These are phyloP conservation scores for Stichodactyla mertensii DNA, from an alignment of 64 coral and sea anemone species.

Conservation along the genomic window DNA sequence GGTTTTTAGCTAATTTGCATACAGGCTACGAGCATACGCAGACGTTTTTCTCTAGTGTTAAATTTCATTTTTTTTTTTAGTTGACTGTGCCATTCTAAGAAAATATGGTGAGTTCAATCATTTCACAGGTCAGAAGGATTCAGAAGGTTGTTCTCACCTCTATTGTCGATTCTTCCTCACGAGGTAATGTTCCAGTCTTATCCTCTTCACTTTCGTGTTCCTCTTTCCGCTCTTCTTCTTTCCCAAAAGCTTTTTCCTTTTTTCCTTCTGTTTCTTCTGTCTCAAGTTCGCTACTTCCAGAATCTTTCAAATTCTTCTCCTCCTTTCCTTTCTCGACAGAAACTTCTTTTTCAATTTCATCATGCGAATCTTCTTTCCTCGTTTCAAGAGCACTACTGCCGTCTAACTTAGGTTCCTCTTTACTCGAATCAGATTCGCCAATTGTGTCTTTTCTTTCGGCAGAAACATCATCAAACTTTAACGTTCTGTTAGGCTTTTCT, in stretches of 20 bases:
- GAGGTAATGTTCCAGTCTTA: background rate
- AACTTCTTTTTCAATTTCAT: background rate
- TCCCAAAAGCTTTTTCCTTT: background rate
- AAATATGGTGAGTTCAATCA: background rate
- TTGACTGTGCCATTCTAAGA: background rate
- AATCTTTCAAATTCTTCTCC: background rate
- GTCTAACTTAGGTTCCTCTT: background rate
- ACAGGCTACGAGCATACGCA: too few relatives aligned
- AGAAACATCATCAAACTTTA: background rate
- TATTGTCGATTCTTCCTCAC: background rate
- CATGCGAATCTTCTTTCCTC: background rate
- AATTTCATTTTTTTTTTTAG: too few relatives aligned
- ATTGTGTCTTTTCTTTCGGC: background rate
- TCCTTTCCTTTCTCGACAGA: background rate
- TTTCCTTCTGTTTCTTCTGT: background rate
- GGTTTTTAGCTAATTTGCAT: too few relatives aligned
- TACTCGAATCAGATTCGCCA: background rate
- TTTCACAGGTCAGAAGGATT: background rate
- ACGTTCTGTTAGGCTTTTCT: background rate
- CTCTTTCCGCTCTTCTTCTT: background rate
- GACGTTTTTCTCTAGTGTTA: too few relatives aligned
- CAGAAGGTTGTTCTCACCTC: background rate
- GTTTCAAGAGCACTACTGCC: background rate
- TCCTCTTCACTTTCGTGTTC: background rate
- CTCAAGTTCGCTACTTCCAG: background rate